A percentile compares a stretch with the other conserved stretches of the same genome.
These are phyloP conservation scores for Episyrphus balteatus DNA, from an alignment of 1,140 invertebrate species.

Conservation along the genomic window DNA sequence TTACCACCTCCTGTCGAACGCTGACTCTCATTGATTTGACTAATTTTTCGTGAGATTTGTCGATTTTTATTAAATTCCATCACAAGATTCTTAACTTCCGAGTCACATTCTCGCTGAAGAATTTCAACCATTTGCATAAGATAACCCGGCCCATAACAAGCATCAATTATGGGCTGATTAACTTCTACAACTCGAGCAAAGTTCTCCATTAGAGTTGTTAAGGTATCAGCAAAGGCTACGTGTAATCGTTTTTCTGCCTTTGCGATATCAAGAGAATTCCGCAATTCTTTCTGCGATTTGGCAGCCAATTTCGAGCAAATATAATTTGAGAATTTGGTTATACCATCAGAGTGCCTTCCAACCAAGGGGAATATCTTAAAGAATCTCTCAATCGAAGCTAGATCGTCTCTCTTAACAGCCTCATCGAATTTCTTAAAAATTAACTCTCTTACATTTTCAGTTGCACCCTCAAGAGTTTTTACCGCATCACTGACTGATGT, in stretches of 20 bases:
- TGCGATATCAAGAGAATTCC: slow-evolving; percentile 47
- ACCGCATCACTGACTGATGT: slow-evolving; percentile 44
- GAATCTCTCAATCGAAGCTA: slow-evolving; percentile 90
- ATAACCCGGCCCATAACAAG: slow-evolving; percentile 80
- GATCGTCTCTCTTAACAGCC: slow-evolving; percentile 78
- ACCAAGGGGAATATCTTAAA: slow-evolving; percentile 97
- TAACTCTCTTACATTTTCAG: slow-evolving; percentile 50
- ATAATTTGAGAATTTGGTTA: slow-evolving; percentile 86
- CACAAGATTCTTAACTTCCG: slow-evolving; percentile 58
- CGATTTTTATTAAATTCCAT: slow-evolving; percentile 66
- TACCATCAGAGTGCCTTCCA: slow-evolving; percentile 81
- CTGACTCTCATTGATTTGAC: slow-evolving; percentile 48
- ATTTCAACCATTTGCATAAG: slow-evolving; percentile 58
- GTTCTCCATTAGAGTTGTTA: slow-evolving; percentile 78
- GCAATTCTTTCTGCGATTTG: slow-evolving; percentile 63
- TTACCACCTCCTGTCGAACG: slow-evolving; percentile 29
- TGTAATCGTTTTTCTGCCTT: slow-evolving; percentile 58
- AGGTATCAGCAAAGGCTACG: slow-evolving; percentile 70
- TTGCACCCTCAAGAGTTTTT: slow-evolving; percentile 75
- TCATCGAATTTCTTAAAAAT: slow-evolving; percentile 81
- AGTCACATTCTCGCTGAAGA: slow-evolving; percentile 80
- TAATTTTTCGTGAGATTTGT: slow-evolving; percentile 55
- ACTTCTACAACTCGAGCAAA: slow-evolving; percentile 81
- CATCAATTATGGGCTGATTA: slow-evolving; percentile 87
- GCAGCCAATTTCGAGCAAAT: slow-evolving; percentile 70